Base-by-base conservation (phyloP, 2,888 invertebrate species). In the Drosophila picticornis region DNA sequence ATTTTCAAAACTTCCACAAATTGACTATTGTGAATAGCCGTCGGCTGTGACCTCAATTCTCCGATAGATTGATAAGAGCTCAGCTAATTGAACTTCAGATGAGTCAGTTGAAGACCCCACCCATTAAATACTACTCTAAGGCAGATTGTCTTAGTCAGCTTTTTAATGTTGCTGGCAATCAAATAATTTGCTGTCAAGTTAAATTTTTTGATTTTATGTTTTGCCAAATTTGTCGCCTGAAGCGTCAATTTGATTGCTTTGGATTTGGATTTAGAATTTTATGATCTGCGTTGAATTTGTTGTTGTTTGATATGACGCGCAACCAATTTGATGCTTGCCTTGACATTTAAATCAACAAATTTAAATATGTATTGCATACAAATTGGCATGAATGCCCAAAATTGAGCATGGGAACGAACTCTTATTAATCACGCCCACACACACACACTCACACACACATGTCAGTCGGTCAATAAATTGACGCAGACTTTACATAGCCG, bases 401-500 rank as follows among this genome's bases (percentile, higher is more conserved):
- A 75, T 64, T 52, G 53, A 46, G 65, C 48, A 71, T 22, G 52
- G 55, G 51, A 61, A 55, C 31, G 53, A 57, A 31, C 29, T 56
- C 50, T 77, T 80, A 80, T 80, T 78, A 76, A 72, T 53, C 81
- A 59, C 67, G 53, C 61, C 58, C 89, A 73, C 73, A 48, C 81
- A 60, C 60, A 46, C 60, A 61, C 52, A 29, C 48, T 56, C n/a
- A 40, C 38, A 43, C 32, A 60, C 55, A 61, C 5, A 50, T 59
- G 55, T 4, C 57, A 74, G 77, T 75, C 68, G 78, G 77, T 78
- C 80, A 78, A 83, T 81, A 86, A 83, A 88, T 85, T 75, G 77
- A 67, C 52, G 77, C 85, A 85, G 85, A 85, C 85, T 85, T 88
- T 85, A 83, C 90, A 90, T 73, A 90, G 88, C 85, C 80, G 74